These are phyloP conservation scores for Habroteleia sp. DNA, from an alignment of 2,888 invertebrate genomes.

Conservation along the genomic window DNA sequence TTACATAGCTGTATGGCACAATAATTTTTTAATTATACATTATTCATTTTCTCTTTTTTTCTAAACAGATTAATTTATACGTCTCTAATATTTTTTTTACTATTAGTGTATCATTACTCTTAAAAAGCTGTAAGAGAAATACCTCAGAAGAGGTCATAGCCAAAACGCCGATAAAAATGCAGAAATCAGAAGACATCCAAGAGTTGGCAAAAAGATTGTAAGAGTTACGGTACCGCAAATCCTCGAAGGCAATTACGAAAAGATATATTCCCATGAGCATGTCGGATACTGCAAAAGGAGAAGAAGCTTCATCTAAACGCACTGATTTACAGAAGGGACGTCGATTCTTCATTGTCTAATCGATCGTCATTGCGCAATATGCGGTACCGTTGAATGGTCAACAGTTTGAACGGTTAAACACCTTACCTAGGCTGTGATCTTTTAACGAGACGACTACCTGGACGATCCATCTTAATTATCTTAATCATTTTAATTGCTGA, in stretches of 20 bases:
- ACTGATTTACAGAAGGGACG: conserved; percentile 32
- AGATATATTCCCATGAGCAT: conserved; percentile 87
- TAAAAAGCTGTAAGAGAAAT: too few relatives aligned
- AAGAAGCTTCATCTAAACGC: conserved; percentile 46
- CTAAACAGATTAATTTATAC: too few relatives aligned
- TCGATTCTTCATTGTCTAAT: conserved; percentile 55
- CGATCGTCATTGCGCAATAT: conserved; percentile 55
- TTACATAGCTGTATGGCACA: too few relatives aligned
- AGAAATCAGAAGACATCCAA: conserved; percentile 87
- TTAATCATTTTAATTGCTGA: conserved; percentile 57
- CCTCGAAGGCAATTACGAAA: conserved; percentile 84
- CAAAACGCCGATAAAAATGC: conserved; percentile 84
- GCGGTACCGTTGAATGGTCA: conserved; percentile 42
- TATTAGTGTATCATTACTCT: too few relatives aligned
- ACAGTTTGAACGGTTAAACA: conserved; percentile 32
- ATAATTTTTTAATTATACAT: too few relatives aligned
- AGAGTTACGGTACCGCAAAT: conserved; percentile 83
- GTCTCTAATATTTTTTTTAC: too few relatives aligned
- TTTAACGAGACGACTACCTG: conserved; percentile 43
- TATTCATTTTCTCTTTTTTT: too few relatives aligned
- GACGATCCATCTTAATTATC: conserved; percentile 58
- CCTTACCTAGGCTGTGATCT: conserved; percentile 23
- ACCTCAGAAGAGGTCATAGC: conserved; percentile 87
- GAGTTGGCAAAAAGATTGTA: conserved; percentile 84
- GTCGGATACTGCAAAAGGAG: conserved; percentile 83